Conservation (phyloP, 2,888 invertebrate genomes). For the Ochropleura leucogaster region DNA sequence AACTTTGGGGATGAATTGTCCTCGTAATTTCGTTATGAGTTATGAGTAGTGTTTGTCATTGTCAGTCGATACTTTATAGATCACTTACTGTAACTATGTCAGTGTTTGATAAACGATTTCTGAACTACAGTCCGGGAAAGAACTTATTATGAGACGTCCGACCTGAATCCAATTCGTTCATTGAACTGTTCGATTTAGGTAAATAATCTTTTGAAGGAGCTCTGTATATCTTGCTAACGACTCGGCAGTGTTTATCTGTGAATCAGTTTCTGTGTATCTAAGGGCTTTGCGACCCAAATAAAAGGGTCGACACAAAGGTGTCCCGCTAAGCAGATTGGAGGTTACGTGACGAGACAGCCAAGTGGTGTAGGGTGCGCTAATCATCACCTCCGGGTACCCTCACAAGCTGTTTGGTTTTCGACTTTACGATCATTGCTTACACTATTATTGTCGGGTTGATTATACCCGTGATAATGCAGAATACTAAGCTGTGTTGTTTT, state of each 20-base stretch:
- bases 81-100: conserved; percentile 46
- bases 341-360: conserved; percentile 83
- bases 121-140: conserved; percentile 19
- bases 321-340: conserved; percentile 87
- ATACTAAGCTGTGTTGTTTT: conserved; percentile 16
- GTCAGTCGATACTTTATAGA: conserved; percentile 55
- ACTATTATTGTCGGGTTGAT: conserved; percentile 32
- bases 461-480: conserved; percentile 22
- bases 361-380: conserved; percentile 76
- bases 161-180: conserved; percentile 42
- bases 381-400: conserved; percentile 73
- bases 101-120: conserved; percentile 46
- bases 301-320: conserved; percentile 85
- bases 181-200: conserved; percentile 28
- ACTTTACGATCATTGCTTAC: conserved; percentile 57
- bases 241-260: conserved; percentile 78
- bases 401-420: conserved; percentile 73
- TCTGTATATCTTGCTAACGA: conserved; percentile 76
- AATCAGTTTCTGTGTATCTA: conserved; percentile 83
- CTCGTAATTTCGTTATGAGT: conserved; percentile 77
- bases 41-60: conserved; percentile 73
- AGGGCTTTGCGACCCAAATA: conserved; percentile 82
- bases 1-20: conserved; percentile 79
- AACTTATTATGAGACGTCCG: conserved; percentile 17
- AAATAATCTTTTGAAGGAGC: conserved; percentile 57